These are phyloP conservation scores for Microplitis manilae DNA, from an alignment of 2,888 invertebrate genomes.

Conservation along the genomic window DNA sequence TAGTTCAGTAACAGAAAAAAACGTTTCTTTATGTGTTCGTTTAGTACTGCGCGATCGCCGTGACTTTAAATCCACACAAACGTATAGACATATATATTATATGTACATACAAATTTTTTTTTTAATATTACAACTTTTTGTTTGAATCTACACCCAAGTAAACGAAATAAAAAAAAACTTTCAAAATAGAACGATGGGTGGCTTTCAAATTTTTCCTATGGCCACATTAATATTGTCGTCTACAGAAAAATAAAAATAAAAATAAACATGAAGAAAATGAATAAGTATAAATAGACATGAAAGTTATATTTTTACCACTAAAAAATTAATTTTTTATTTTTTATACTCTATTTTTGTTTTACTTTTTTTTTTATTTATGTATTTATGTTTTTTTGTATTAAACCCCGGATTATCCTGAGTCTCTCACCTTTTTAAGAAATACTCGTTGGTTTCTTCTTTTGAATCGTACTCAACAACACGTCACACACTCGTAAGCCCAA, in stretches of 20 bases:
- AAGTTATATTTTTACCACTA: neutral
- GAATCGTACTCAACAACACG: slow-evolving; percentile 42
- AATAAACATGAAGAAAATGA: neutral
- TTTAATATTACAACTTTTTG: neutral
- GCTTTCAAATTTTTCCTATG: slow-evolving; percentile 11
- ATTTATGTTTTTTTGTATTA: neutral
- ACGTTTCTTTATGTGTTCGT: neutral
- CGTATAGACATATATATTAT: slow-evolving; percentile 22
- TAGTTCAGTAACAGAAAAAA: neutral
- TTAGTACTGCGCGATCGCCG: slow-evolving; percentile 13
- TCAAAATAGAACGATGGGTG: neutral
- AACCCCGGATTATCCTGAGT: neutral
- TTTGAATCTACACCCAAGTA: neutral
- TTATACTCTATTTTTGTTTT: neutral
- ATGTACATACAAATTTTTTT: neutral
- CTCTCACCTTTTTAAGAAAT: slow-evolving; percentile 54
- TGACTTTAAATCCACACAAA: slow-evolving; percentile 14
- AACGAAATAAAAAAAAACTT: slow-evolving; percentile 18
- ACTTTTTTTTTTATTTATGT: neutral
- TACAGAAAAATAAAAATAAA: slow-evolving; percentile 7
- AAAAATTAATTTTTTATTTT: neutral
- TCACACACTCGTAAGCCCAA: slow-evolving; percentile 50
- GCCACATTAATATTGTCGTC: slow-evolving; percentile 12
- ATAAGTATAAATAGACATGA: neutral
- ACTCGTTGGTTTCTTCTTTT: slow-evolving; percentile 44